These are phyloP conservation scores for Ephydatia muelleri DNA, from an alignment of 37 sponge, comb jelly and placozoan genomes.

Conservation along the genomic window DNA sequence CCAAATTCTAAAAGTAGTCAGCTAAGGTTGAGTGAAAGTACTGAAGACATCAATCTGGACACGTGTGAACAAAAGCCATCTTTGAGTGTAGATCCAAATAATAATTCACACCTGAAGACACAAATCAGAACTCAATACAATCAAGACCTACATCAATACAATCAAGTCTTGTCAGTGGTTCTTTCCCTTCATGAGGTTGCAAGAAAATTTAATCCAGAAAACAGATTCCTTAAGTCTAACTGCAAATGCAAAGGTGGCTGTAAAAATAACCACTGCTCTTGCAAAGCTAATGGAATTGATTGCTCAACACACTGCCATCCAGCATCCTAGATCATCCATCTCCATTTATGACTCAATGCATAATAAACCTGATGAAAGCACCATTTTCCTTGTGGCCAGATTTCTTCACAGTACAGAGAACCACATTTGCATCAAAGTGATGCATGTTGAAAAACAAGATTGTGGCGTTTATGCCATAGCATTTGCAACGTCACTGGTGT, in stretches of 20 bases:
- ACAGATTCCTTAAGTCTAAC: background rate
- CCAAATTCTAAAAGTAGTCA: no score
- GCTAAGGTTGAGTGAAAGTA: no score
- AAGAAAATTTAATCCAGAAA: background rate
- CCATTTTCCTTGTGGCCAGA: background rate
- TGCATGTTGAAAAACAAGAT: slow-evolving; percentile 13
- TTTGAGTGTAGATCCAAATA: no score
- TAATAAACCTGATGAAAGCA: background rate
- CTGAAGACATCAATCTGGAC: no score
- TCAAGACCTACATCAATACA: background rate
- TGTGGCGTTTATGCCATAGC: slow-evolving; percentile 40
- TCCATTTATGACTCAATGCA: background rate
- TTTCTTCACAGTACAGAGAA: background rate
- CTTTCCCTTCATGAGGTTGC: background rate
- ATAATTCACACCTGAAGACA: no score
- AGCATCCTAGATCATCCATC: background rate
- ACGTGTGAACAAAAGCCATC: no score
- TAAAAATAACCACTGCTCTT: background rate
- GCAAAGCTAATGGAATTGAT: background rate
- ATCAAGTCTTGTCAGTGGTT: background rate
- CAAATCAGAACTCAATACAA: no score
- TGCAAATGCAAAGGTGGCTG: background rate
- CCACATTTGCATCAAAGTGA: slow-evolving; percentile 6
- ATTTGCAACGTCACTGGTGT: slow-evolving; percentile 20
- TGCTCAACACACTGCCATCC: background rate